phyloP scores from a whole-genome alignment of 2,113 vertebrate species.

The Festucalex cinctus region DNA sequence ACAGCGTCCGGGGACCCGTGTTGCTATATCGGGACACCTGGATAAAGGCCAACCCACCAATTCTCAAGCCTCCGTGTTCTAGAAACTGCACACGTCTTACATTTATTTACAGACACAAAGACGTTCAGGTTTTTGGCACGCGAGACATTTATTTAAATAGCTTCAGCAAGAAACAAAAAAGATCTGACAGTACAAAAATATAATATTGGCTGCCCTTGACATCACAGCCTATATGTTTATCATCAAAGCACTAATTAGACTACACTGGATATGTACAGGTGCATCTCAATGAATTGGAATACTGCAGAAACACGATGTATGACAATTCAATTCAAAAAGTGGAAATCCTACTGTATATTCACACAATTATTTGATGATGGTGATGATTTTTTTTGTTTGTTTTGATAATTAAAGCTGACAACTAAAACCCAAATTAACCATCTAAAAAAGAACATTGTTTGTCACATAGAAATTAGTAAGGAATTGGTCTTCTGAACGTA shows the following conservation, averaged over 20 bases:
- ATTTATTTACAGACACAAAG: slow-evolving; percentile 6
- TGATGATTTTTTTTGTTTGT: not conserved
- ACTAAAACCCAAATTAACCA: not conserved
- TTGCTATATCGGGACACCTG: slow-evolving; percentile 44
- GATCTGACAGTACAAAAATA: slow-evolving; percentile 70
- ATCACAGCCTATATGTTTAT: slow-evolving; percentile 38
- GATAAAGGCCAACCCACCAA: slow-evolving; percentile 17
- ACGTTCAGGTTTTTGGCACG: not conserved
- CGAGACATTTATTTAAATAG: slow-evolving; percentile 67
- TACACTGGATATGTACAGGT: slow-evolving; percentile 32
- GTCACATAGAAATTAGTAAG: not conserved
- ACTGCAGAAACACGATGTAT: not conserved
- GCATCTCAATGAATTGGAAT: not conserved
- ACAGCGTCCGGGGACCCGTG: slow-evolving; percentile 20
- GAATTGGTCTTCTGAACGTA: not conserved
- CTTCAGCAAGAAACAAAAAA: slow-evolving; percentile 22
- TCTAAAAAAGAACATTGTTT: not conserved
- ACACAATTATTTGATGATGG: not conserved
- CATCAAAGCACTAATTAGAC: slow-evolving; percentile 20
- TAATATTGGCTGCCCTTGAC: slow-evolving; percentile 31
- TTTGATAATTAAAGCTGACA: not conserved
- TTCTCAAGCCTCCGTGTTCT: slow-evolving; percentile 13
- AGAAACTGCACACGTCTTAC: not conserved
- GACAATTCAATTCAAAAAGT: not conserved
- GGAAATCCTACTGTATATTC: not conserved